Evolutionary conservation across 2,888 invertebrate species (phyloP).

Genomic region (Oscheius myriophilus): DNA sequence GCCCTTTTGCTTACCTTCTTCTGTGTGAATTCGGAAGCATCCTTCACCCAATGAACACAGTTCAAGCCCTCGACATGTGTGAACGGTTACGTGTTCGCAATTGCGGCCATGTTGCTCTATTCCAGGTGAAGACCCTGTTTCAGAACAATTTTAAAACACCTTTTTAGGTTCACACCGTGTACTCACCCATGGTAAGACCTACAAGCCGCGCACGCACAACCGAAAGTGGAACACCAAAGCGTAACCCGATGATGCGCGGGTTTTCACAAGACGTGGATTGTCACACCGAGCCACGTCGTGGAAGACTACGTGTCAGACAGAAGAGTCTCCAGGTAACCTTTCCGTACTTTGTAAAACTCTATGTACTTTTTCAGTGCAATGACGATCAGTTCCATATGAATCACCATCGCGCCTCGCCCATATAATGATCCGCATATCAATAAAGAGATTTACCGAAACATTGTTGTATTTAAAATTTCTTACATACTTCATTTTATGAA

Average conservation of each 20-base stretch:
- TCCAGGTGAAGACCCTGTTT: slow-evolving; percentile 50
- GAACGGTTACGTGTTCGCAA: slow-evolving; percentile 66
- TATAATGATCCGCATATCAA: neutral
- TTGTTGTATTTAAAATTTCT: neutral
- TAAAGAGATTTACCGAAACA: neutral
- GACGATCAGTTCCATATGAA: slow-evolving; percentile 46
- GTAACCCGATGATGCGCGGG: slow-evolving; percentile 49
- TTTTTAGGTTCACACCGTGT: slow-evolving; percentile 48
- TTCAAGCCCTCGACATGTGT: slow-evolving; percentile 68
- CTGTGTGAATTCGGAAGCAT: slow-evolving; percentile 69
- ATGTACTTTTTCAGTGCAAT: slow-evolving; percentile 46
- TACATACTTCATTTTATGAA: neutral
- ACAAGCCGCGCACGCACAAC: slow-evolving; percentile 35
- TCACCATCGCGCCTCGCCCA: slow-evolving; percentile 18
- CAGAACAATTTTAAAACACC: neutral
- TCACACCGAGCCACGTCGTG: slow-evolving; percentile 37
- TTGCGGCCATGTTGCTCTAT: slow-evolving; percentile 67
- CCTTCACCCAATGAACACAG: slow-evolving; percentile 65
- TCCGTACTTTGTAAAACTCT: too few species aligned
- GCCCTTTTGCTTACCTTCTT: slow-evolving; percentile 65
- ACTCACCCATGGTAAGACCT: slow-evolving; percentile 34
- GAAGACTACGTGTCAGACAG: slow-evolving; percentile 38
- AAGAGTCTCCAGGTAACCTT: slow-evolving; percentile 30
- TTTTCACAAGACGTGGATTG: slow-evolving; percentile 52
- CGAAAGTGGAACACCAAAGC: slow-evolving; percentile 36